Evolutionary conservation across 2,113 vertebrate species (phyloP), one percentile per base, ranked within the genome.

Genomic region (Axis porcinus): DNA sequence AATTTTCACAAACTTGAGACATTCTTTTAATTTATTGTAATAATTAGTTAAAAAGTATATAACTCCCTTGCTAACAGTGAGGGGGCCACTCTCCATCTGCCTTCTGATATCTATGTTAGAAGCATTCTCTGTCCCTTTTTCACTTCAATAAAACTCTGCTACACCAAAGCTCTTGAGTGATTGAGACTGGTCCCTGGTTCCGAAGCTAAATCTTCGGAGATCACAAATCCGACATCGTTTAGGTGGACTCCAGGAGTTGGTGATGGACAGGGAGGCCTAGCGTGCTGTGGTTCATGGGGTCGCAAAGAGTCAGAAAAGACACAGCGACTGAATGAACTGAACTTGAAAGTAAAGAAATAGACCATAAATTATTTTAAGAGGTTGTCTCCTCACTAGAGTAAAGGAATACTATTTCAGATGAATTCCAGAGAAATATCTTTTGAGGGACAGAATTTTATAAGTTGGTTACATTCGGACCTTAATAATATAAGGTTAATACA

Each of bases 401-500:
- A 74, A 30, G 40, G 27, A 81, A 92, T 88, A 25, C 30, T 2
- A 36, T 6, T 83, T 81, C 36, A 28, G 13, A 67, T 88, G 5
- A 82, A 97, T 96, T 90, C 27, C 28, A 83, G 30, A 85, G 28
- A 91, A 84, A 45, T 64, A 40, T 43, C 23, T 3, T 89, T 93
- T 43, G 11, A 11, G 8, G 13, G 17, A 52, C 15, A 57, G 9
- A 82, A 81, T 76, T 89, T 14, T 16, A 52, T 16, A 57, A 90
- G 28, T 82, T 19, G 28, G 23, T 58, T 55, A 64, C 30, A 54
- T n/a, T n/a, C 85, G 6, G 25, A 50, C 3, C 1, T 36, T 94
- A 81, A 36, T 3, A 86, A 57, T 13, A 33, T 85, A 67, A 76
- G 19, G 79, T 70, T 21, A 70, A 81, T 60, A 60, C 4, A n/a